These are phyloP conservation scores for Cebidichthys violaceus DNA, from an alignment of 2,113 vertebrate genomes.

Conservation along the genomic window DNA sequence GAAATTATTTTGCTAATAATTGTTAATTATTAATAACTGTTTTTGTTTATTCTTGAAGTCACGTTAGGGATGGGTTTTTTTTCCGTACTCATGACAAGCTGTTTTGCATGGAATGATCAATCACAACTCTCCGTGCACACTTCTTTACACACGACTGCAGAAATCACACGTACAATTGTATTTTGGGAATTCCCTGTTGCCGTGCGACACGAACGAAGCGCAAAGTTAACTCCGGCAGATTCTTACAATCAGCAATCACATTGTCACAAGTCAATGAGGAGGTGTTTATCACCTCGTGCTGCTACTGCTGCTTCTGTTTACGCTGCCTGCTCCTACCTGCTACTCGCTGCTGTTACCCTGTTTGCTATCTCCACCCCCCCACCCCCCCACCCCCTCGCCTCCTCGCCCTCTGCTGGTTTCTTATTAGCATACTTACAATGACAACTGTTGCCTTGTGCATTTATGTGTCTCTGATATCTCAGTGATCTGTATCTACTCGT, in stretches of 20 bases:
- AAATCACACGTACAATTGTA: neutral
- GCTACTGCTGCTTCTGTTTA: slow-evolving; percentile 21
- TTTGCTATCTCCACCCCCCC: neutral
- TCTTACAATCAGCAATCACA: slow-evolving; percentile 5
- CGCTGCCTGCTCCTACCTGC: slow-evolving; percentile 7
- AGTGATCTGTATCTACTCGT: slow-evolving; percentile 29
- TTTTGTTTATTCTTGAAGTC: too few species aligned
- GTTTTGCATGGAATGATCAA: neutral
- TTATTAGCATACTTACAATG: slow-evolving; percentile 52
- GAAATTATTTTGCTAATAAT: too few species aligned
- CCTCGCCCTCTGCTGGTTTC: slow-evolving; percentile 15
- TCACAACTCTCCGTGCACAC: neutral
- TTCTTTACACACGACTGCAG: neutral
- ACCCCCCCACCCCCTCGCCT: neutral
- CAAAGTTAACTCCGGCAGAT: neutral
- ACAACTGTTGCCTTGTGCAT: slow-evolving; percentile 57
- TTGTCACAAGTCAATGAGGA: neutral
- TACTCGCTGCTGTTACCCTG: neutral
- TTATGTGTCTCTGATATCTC: slow-evolving; percentile 23
- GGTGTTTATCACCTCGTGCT: slow-evolving; percentile 29
- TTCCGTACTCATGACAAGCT: too few species aligned
- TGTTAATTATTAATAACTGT: too few species aligned
- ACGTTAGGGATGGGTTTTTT: too few species aligned
- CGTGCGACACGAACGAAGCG: neutral
- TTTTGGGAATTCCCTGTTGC: slow-evolving; percentile 1